Evolutionary conservation across 2,113 vertebrate species (phyloP).

Genomic region (Anarrhichthys ocellatus): DNA sequence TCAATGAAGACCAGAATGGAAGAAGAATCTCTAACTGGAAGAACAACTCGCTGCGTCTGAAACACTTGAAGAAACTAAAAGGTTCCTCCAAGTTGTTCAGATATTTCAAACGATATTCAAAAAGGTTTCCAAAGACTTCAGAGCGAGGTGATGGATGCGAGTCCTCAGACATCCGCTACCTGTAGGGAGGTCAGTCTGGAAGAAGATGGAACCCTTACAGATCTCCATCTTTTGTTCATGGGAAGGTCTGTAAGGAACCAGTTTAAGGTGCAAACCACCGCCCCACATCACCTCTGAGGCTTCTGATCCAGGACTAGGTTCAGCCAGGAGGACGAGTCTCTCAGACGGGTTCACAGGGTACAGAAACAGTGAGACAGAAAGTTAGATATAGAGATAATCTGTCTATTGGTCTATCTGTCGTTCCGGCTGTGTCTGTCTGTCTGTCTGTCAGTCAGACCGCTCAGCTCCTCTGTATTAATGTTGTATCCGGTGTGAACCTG

Average conservation of each 20-base stretch:
- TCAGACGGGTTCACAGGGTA: background rate
- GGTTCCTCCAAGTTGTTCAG: conserved; percentile 9
- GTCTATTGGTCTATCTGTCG: background rate
- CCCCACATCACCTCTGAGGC: conserved; percentile 61
- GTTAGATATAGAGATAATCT: background rate
- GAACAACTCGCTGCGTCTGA: conserved; percentile 51
- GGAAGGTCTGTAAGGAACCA: conserved; percentile 47
- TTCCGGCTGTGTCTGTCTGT: too few species aligned
- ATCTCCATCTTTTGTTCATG: background rate
- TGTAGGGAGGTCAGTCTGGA: conserved; percentile 10
- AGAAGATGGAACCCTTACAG: conserved; percentile 9
- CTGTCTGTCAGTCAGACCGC: too few species aligned
- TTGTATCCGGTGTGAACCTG: conserved; percentile 3
- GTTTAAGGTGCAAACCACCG: conserved; percentile 65
- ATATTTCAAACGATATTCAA: conserved; percentile 21
- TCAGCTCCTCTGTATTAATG: too few species aligned
- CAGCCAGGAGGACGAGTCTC: conserved; percentile 35
- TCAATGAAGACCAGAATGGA: conserved; percentile 43
- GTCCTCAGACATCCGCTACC: background rate
- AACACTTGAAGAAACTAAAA: conserved; percentile 15
- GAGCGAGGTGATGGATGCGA: background rate
- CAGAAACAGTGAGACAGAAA: too few species aligned
- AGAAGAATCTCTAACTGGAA: conserved; percentile 68
- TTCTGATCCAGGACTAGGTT: conserved; percentile 51
- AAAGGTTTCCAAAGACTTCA: background rate